These are phyloP conservation scores for Columbina picui DNA, from an alignment of 2,113 vertebrate genomes.

Conservation along the genomic window DNA sequence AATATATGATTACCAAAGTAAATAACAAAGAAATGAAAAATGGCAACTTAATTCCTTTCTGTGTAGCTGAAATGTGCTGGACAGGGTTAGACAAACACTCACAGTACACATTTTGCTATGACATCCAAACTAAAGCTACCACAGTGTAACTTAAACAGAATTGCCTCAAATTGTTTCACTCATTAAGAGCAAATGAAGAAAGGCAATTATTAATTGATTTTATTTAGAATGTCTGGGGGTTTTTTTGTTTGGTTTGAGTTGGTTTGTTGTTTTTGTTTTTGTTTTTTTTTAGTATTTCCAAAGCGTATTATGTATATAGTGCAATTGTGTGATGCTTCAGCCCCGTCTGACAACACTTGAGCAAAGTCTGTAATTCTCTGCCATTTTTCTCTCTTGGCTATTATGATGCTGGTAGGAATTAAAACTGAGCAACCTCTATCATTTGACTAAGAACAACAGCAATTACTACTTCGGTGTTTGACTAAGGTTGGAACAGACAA, in stretches of 20 bases:
- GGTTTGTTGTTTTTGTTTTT: no score
- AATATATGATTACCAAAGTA: neutral
- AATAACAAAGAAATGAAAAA: conserved; percentile 13
- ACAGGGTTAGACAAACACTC: neutral
- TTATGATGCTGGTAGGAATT: conserved; percentile 39
- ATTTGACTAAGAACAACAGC: conserved; percentile 17
- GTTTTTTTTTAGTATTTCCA: neutral
- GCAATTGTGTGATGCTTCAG: neutral
- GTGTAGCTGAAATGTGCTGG: neutral
- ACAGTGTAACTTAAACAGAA: neutral
- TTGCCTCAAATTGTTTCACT: neutral
- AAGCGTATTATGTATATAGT: neutral
- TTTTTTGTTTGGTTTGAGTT: no score
- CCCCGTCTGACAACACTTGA: neutral
- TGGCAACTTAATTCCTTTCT: neutral
- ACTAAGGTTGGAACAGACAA: conserved; percentile 60
- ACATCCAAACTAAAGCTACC: neutral
- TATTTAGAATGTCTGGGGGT: neutral
- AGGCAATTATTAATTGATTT: neutral
- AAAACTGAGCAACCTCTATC: conserved; percentile 41
- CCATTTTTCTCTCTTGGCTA: conserved; percentile 46
- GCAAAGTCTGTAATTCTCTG: conserved; percentile 34
- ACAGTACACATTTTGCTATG: neutral
- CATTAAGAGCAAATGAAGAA: neutral
- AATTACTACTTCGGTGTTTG: conserved; percentile 60